Base-by-base conservation (phyloP, 1,140 invertebrate genomes). In the Euura saliciscinereae region DNA sequence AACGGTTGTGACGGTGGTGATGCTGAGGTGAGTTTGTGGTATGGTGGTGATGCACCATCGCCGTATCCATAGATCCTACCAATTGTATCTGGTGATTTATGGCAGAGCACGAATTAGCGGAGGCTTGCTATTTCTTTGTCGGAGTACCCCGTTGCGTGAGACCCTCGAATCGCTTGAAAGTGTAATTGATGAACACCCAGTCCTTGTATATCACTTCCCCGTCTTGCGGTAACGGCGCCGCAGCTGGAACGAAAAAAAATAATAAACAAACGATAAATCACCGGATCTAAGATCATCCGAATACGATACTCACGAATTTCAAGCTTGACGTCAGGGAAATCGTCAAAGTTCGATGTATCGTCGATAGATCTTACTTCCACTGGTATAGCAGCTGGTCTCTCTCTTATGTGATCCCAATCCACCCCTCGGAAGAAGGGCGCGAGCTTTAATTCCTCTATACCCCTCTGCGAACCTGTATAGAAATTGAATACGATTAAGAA, bases 111-210 rank as follows among this genome's bases (percentile, higher is more conserved):
- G 77, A 75, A 78, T 75, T 73, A 71, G 13, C 79, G 65, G 78
- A 78, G 80, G 79, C 80, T 85, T 85, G 84, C 85, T 90, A 94
- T 89, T 94, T 94, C 87, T 94, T 94, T 77, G 90, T 92, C 66
- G 93, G 92, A 67, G 92, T 93, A 69, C 94, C 95, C 76, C 94
- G 89, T 83, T 97, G 95, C 28, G 97, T 98, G 46, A 99, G 90
- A 66, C 97, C 97, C 87, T 99, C 98, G 86, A 99, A 99, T 75
- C 98, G 91, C 87, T 99, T 99, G 90, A 99, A 99, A 73, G 98
- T 99, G 87, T 99, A 99, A 89, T 99, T 99, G 81, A 99, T 98
- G 87, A 99, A 99, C 69, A 99, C 97, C 97, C 97, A 99, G 89
- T 99, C 98, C 89, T 99, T 99, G 87, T 96, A 95, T 75, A 93